phyloP scores from a whole-genome alignment of 2,797 vertebrate genomes.

The Microtus obscurus region DNA sequence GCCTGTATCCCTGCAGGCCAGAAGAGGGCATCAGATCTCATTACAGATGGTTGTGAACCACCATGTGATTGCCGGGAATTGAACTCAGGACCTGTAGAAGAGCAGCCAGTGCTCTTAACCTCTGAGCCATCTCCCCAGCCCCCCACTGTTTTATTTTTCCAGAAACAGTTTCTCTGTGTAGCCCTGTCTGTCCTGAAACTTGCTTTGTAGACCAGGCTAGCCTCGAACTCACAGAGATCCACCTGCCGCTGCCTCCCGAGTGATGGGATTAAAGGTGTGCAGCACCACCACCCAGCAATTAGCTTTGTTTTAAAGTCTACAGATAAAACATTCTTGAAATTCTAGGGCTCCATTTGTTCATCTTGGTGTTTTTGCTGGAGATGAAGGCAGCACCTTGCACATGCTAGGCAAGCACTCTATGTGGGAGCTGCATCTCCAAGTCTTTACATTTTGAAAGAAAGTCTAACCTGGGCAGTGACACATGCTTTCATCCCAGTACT shows the following conservation, averaged over 20 bases:
- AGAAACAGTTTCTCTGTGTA: neutral
- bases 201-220: neutral
- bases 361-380: neutral
- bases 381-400: neutral
- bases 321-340: slow-evolving; percentile 8
- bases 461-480: neutral
- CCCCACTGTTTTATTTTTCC: neutral
- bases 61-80: too few relatives aligned
- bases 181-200: neutral
- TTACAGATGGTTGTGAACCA: too few relatives aligned
- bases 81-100: too few relatives aligned
- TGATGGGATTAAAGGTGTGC: neutral
- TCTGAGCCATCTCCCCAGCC: too few relatives aligned
- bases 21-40: too few relatives aligned
- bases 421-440: neutral
- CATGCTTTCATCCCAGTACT: neutral
- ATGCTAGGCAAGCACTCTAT: neutral
- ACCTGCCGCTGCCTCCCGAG: neutral
- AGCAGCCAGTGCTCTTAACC: too few relatives aligned
- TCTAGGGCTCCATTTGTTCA: neutral
- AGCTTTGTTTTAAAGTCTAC: slow-evolving; percentile 33
- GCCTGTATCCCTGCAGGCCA: too few relatives aligned
- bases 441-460: neutral
- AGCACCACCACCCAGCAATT: neutral
- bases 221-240: neutral